A percentile compares a stretch with the other conserved stretches of the same genome.
Conservation (phyloP, 35 echinoderm and acorn worm species). For the Patiria miniata region DNA sequence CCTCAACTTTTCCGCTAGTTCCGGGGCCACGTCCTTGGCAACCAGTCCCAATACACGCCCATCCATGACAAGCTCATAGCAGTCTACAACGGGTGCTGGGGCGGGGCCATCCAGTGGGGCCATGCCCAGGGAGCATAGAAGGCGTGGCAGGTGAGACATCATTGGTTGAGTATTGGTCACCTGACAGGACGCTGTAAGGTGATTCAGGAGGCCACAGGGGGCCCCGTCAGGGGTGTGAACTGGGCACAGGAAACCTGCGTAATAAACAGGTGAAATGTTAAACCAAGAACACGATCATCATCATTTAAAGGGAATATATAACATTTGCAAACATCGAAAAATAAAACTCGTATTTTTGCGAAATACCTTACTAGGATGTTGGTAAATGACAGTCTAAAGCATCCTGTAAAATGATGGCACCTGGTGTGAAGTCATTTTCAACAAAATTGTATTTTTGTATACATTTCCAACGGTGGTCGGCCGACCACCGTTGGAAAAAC, state of each 20-base stretch:
- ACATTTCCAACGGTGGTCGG: no score
- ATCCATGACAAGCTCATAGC: slow-evolving; percentile 84
- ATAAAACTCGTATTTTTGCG: no score
- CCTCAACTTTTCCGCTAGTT: slow-evolving; percentile 54
- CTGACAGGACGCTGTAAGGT: slow-evolving; percentile 86
- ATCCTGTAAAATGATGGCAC: no score
- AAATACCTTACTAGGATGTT: no score
- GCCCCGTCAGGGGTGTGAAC: slow-evolving; percentile 98
- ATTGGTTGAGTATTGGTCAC: slow-evolving; percentile 77
- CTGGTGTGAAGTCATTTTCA: no score
- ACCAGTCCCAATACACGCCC: slow-evolving; percentile 77
- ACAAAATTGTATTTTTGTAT: no score
- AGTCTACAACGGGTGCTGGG: background rate
- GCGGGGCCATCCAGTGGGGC: slow-evolving; percentile 68
- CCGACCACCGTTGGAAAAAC: no score
- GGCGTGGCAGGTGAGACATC: slow-evolving; percentile 22
- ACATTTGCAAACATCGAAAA: no score
- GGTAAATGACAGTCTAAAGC: no score
- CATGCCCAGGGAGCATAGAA: slow-evolving; percentile 75
- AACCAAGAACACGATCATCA: no score
- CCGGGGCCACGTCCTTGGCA: slow-evolving; percentile 52
- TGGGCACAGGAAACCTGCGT: slow-evolving; percentile 87
- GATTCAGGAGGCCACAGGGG: slow-evolving; percentile 92
- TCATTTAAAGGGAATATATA: no score
- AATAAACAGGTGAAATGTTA: no score